These are phyloP conservation scores for Pissodes strobi DNA, from an alignment of 1,140 invertebrate species.

Conservation along the genomic window DNA sequence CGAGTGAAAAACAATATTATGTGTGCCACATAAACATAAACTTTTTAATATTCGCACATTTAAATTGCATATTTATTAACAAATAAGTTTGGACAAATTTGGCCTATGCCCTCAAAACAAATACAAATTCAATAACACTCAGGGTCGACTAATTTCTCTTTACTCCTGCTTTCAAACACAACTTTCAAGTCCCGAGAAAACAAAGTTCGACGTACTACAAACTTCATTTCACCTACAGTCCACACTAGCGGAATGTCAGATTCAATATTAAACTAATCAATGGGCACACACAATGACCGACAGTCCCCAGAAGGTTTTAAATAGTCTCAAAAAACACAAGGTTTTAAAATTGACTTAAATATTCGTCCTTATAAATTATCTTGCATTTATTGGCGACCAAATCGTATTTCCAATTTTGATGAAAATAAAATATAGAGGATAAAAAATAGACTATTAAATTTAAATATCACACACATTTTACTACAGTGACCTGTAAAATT, in stretches of 20 bases:
- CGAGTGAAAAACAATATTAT: constrained; percentile 46
- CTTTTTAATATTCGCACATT: constrained; percentile 17
- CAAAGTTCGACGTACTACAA: constrained; percentile 37
- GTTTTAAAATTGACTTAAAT: too few relatives aligned
- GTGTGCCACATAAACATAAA: constrained; percentile 44
- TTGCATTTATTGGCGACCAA: too few relatives aligned
- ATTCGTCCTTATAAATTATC: too few relatives aligned
- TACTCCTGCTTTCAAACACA: constrained; percentile 23
- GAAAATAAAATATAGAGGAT: too few relatives aligned
- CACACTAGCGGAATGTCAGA: constrained; percentile 32
- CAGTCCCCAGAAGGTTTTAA: background rate
- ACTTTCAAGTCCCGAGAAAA: constrained; percentile 30
- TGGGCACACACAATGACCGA: constrained; percentile 5
- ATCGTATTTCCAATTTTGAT: too few relatives aligned
- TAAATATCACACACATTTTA: too few relatives aligned
- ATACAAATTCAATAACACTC: constrained; percentile 30
- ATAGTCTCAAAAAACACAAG: background rate
- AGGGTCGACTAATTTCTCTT: constrained; percentile 35
- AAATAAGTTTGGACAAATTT: constrained; percentile 3
- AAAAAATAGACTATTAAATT: too few relatives aligned
- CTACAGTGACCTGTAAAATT: too few relatives aligned
- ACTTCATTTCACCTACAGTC: constrained; percentile 46
- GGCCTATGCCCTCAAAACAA: constrained; percentile 12
- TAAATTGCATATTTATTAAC: constrained; percentile 15
- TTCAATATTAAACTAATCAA: constrained; percentile 22